These are phyloP conservation scores for Eira barbara DNA, from an alignment of 2,113 vertebrate genomes.

Conservation along the genomic window DNA sequence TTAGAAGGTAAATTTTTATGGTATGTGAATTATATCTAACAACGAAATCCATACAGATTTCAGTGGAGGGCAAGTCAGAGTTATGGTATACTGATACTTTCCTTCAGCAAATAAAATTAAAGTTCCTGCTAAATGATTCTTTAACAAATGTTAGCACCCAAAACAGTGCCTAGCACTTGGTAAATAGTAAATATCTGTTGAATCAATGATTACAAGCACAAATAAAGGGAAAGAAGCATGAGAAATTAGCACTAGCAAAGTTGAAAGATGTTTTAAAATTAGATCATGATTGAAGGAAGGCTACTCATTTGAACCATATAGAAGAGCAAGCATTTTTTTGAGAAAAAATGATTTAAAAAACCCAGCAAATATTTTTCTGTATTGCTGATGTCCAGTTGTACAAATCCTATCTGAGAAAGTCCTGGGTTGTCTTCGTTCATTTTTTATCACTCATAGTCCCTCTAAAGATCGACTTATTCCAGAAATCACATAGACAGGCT, in stretches of 20 bases:
- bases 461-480: neutral
- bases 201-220: neutral
- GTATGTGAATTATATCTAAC: neutral
- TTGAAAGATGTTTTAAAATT: constrained; percentile 21
- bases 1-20: neutral
- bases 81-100: neutral
- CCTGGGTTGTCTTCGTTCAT: neutral
- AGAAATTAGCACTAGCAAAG: neutral
- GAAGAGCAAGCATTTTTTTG: neutral
- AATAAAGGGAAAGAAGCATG: neutral
- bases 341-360: neutral
- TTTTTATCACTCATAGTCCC: neutral
- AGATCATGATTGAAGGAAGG: neutral
- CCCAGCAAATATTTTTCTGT: neutral
- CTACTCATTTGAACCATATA: neutral
- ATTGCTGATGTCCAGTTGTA: neutral
- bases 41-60: neutral
- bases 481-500: neutral
- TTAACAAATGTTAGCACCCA: neutral
- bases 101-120: neutral
- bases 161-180: neutral
- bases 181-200: neutral
- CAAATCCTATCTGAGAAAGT: neutral
- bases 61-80: neutral
- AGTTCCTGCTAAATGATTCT: neutral